Conservation (phyloP, 2,888 invertebrate genomes). For the Venusia cambrica region DNA sequence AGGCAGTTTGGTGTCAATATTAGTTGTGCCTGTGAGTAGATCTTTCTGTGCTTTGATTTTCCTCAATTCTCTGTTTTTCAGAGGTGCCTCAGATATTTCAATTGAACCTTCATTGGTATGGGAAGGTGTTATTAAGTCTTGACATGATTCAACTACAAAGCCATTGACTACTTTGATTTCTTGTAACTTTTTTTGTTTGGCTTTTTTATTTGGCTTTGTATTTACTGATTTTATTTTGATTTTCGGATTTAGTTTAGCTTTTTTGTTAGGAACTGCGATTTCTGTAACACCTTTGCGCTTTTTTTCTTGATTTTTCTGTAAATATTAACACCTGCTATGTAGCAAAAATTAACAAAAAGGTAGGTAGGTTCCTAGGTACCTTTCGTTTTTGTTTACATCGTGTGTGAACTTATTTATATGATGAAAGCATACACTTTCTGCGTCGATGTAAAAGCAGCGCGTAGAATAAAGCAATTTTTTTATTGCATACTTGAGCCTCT, state of each 20-base stretch:
- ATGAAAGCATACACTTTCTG: no score
- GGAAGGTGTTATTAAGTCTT: slow-evolving; percentile 43
- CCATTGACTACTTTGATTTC: slow-evolving; percentile 48
- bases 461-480: no score
- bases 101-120: slow-evolving; percentile 38
- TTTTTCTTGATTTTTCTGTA: slow-evolving; percentile 38
- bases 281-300: slow-evolving; percentile 40
- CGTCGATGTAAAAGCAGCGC: no score
- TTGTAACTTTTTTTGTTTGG: slow-evolving; percentile 1
- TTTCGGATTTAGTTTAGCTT: slow-evolving; percentile 32
- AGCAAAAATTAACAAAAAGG: no score
- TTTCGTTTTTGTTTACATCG: slow-evolving; percentile 8
- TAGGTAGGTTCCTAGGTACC: no score
- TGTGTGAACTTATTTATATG: no score
- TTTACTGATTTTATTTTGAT: slow-evolving; percentile 27
- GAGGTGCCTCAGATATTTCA: slow-evolving; percentile 25
- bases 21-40: no score
- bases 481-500: no score
- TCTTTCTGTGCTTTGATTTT: no score
- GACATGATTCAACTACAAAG: slow-evolving; percentile 59
- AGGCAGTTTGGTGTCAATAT: slow-evolving; percentile 20
- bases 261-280: slow-evolving; percentile 38
- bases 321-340: slow-evolving; percentile 16
- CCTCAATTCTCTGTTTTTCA: slow-evolving; percentile 17
- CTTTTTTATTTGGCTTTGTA: background rate